Evolutionary conservation across 2,113 vertebrate genomes (phyloP), one percentile per base, ranked within the genome.

Genomic region (Sinocyclocheilus anophthalmus): DNA sequence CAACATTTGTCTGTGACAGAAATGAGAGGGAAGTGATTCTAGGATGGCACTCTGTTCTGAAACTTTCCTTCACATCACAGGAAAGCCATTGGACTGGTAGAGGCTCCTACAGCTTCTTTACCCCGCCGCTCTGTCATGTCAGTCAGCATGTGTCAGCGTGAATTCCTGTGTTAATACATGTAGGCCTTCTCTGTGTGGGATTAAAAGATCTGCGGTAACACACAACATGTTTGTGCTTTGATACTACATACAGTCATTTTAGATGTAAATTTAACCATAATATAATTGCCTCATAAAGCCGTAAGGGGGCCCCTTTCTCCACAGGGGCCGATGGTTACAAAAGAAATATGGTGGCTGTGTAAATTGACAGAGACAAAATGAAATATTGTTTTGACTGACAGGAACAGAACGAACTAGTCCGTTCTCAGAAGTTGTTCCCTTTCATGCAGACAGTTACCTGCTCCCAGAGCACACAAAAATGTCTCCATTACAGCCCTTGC

Each of bases 371-470:
- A 57, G 50, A 84, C 50, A 42, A 84, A 59, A 84, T 84, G 22
- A 73, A 73, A 84, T 42, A 72, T 84, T 73, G 82, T 84, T 73
- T 75, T 84, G 82, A 84, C 67, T 84, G 82, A 84, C 82, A 84
- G 82, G 69, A 73, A 84, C 82, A 84, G 69, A 84, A 73, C 33
- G 33, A 75, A 84, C 82, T 84, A 55, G 67, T 73, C 69, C 30
- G 22, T 69, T 84, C 50, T 84, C 81, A 83, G 81, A 57, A 84
- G 22, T 53, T 33, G 69, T 57, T 84, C 22, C 16, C 69, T 73
- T 83, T 83, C 81, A 55, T 37, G 45, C 48, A 72, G 30, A 42
- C 69, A 84, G 30, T 73, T 55, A 24, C 69, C 22, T 83, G 69
- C 33, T 84, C 82, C 82, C 69, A 42, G 48, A 73, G 33, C 48